A percentile compares a stretch with the other conserved stretches of the same genome.
phyloP scores from a whole-genome alignment of 2,113 vertebrate genomes.

The Scolopax mira region DNA sequence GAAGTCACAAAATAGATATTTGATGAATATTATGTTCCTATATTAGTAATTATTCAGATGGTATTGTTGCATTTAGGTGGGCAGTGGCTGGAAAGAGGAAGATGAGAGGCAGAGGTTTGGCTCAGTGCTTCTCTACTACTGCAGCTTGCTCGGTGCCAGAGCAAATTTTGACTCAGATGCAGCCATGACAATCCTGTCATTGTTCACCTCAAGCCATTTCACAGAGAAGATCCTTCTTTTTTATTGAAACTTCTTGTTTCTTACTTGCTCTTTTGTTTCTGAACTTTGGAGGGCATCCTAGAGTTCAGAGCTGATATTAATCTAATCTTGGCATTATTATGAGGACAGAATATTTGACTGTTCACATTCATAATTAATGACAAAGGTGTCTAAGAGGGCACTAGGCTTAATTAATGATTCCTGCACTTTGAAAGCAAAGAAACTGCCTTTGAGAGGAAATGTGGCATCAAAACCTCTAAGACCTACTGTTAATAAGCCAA shows the following conservation, averaged over 20 bases:
- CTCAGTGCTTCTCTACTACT: background rate
- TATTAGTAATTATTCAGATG: background rate
- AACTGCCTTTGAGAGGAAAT: slow-evolving; percentile 37
- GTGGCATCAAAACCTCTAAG: background rate
- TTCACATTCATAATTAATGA: slow-evolving; percentile 64
- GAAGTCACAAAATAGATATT: background rate
- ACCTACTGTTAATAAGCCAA: background rate
- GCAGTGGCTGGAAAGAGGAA: background rate
- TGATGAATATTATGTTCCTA: background rate
- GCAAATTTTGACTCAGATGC: background rate
- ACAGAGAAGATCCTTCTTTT: background rate
- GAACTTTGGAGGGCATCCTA: slow-evolving; percentile 36
- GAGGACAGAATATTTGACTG: slow-evolving; percentile 33
- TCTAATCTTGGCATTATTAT: slow-evolving; percentile 58
- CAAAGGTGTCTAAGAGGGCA: slow-evolving; percentile 43
- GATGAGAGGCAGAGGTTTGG: background rate
- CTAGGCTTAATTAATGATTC: slow-evolving; percentile 66
- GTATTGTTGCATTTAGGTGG: background rate
- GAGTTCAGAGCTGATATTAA: slow-evolving; percentile 57
- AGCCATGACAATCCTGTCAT: background rate
- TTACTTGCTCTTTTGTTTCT: slow-evolving; percentile 6
- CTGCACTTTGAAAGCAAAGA: slow-evolving; percentile 42
- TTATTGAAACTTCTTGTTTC: slow-evolving; percentile 6
- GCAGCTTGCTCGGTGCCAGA: background rate
- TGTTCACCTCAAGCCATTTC: background rate